Percentiles rank a stretch among this genome's conserved stretches.
Evolutionary conservation across 1,140 invertebrate genomes (phyloP).

Genomic region (Hormaphis cornu): DNA sequence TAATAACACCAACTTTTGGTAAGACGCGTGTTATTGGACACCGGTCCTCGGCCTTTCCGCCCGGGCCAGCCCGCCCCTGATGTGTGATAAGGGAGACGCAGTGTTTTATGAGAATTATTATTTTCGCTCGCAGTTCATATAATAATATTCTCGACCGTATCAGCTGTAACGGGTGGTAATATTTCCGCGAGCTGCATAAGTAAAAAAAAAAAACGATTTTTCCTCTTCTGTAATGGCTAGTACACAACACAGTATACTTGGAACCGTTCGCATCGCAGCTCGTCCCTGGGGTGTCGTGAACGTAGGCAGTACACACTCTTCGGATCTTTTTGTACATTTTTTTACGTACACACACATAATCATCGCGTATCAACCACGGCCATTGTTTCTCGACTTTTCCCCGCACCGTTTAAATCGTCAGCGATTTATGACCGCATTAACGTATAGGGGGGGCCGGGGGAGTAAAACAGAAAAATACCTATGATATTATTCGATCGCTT

Average conservation of each 20-base stretch:
- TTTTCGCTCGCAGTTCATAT: no score
- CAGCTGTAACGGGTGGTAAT: neutral
- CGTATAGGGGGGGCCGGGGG: neutral
- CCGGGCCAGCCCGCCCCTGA: no score
- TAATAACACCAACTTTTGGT: no score
- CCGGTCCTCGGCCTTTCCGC: no score
- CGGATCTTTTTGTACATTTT: neutral
- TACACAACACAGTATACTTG: no score
- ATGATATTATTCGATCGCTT: neutral
- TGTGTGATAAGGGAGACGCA: no score
- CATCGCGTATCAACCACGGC: constrained; percentile 18
- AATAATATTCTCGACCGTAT: no score
- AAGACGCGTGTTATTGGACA: no score
- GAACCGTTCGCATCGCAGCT: constrained; percentile 10
- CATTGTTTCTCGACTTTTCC: neutral
- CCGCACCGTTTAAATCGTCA: constrained; percentile 26
- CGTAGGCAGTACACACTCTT: neutral
- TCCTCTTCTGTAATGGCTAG: constrained; percentile 17
- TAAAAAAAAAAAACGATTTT: constrained; percentile 3
- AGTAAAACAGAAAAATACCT: neutral
- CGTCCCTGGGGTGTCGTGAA: constrained; percentile 20
- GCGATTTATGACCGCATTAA: constrained; percentile 4
- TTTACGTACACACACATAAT: constrained; percentile 2
- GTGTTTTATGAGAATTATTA: no score
- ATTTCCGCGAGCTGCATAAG: neutral